These are phyloP conservation scores for Penaeus japonicus DNA, from an alignment of 1,140 invertebrate genomes.

Conservation along the genomic window DNA sequence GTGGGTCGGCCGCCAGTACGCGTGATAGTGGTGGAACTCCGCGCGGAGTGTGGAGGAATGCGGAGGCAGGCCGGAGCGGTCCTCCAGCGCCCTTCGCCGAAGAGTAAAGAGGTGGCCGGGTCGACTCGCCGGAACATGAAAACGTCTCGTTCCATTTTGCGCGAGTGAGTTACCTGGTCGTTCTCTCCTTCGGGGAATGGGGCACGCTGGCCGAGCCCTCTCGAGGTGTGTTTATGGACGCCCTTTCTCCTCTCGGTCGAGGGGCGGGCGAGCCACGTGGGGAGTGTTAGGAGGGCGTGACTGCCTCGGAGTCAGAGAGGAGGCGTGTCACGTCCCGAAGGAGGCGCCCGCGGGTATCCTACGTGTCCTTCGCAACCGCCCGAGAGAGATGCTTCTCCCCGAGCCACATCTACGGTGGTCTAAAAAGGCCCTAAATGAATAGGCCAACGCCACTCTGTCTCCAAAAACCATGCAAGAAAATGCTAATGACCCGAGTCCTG, in stretches of 20 bases:
- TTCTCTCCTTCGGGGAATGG: background rate
- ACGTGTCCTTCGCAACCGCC: too few species aligned
- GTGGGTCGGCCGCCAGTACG: too few species aligned
- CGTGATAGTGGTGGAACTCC: background rate
- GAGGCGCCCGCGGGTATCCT: too few species aligned
- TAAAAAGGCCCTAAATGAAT: slow-evolving; percentile 27
- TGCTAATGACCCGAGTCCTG: slow-evolving; percentile 28
- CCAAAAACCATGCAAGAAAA: slow-evolving; percentile 47
- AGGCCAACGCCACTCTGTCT: slow-evolving; percentile 33
- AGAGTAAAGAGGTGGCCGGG: background rate
- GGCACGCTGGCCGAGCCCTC: background rate
- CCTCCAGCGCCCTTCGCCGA: background rate
- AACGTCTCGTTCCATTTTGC: background rate
- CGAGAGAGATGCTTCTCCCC: too few species aligned
- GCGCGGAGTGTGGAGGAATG: background rate
- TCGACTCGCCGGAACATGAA: background rate
- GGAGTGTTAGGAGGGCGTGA: too few species aligned
- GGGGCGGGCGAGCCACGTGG: too few species aligned
- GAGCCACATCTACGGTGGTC: slow-evolving; percentile 23
- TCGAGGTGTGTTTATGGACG: background rate
- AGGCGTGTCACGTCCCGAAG: too few species aligned
- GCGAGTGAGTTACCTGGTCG: background rate
- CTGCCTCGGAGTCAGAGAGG: too few species aligned
- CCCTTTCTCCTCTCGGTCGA: background rate
- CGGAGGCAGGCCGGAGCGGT: background rate